Evolutionary conservation across 2,113 vertebrate genomes (phyloP).

Genomic region (Ovibos moschatus): DNA sequence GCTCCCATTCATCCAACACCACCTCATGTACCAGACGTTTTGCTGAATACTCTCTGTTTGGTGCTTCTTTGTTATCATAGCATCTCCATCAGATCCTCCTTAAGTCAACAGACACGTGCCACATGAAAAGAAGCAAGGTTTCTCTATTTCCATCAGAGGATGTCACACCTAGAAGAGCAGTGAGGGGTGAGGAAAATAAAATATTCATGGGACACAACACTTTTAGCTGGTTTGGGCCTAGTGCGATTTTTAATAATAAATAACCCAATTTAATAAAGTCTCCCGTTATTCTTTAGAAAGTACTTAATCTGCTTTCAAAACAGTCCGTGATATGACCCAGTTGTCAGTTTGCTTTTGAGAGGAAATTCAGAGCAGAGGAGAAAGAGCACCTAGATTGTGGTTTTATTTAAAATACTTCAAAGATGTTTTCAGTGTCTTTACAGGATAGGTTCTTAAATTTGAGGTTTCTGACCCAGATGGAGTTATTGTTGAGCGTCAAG

Average conservation of each 20-base stretch:
- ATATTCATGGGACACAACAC: too few relatives aligned
- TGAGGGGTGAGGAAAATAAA: background rate
- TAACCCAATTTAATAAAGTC: background rate
- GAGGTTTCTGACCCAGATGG: background rate
- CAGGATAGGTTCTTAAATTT: background rate
- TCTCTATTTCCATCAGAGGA: background rate
- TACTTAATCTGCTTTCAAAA: background rate
- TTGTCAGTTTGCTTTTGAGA: background rate
- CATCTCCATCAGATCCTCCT: background rate
- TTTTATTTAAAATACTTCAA: background rate
- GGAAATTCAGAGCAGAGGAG: background rate
- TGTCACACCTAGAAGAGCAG: background rate
- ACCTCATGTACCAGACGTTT: background rate
- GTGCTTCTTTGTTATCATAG: background rate
- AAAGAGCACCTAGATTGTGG: background rate
- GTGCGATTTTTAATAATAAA: background rate
- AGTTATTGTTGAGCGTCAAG: background rate
- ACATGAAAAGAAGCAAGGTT: background rate
- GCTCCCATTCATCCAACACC: background rate
- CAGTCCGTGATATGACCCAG: background rate
- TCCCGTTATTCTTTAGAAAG: background rate
- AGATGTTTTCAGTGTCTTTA: background rate
- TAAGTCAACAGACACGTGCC: rapidly evolving
- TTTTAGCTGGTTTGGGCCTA: background rate
- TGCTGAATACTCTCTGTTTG: rapidly evolving